These are phyloP conservation scores for Dexiosoma caninum DNA, from an alignment of 2,888 invertebrate genomes.

Conservation along the genomic window DNA sequence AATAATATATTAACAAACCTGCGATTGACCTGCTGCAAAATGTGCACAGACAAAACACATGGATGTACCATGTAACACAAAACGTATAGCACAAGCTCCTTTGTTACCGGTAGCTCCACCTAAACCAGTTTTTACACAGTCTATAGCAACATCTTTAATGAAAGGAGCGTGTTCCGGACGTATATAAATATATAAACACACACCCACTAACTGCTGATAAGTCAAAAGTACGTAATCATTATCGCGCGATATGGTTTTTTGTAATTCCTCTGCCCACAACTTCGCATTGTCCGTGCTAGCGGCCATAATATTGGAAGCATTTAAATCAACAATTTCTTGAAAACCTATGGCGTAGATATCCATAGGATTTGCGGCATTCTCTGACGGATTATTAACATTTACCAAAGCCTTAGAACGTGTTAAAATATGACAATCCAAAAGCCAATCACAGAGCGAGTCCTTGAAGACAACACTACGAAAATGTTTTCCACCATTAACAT, in stretches of 20 bases:
- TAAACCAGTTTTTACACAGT: constrained; percentile 98
- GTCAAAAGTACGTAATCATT: constrained; percentile 95
- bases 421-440: constrained; percentile 88
- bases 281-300: constrained; percentile 94
- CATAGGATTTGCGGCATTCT: constrained; percentile 79
- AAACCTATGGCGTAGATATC: constrained; percentile 99
- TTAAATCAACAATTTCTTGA: constrained; percentile 99
- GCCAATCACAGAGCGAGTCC: constrained; percentile 92
- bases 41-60: constrained; percentile 99
- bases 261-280: constrained; percentile 96
- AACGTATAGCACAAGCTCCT: constrained; percentile 95
- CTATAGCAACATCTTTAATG: constrained; percentile 94
- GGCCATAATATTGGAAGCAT: constrained; percentile 98
- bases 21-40: constrained; percentile 99
- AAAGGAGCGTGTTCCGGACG: constrained; percentile 92
- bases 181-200: constrained; percentile 96
- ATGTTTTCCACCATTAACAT: constrained; percentile 99
- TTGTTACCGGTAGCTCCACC: constrained; percentile 99
- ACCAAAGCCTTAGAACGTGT: constrained; percentile 78
- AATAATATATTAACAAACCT: constrained; percentile 80
- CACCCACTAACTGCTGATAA: constrained; percentile 97
- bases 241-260: constrained; percentile 90
- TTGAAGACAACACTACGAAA: constrained; percentile 97
- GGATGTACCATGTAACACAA: constrained; percentile 94
- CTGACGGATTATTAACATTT: constrained; percentile 78